These are phyloP conservation scores for Magallana gigas DNA, from an alignment of 1,140 invertebrate species.

Conservation along the genomic window DNA sequence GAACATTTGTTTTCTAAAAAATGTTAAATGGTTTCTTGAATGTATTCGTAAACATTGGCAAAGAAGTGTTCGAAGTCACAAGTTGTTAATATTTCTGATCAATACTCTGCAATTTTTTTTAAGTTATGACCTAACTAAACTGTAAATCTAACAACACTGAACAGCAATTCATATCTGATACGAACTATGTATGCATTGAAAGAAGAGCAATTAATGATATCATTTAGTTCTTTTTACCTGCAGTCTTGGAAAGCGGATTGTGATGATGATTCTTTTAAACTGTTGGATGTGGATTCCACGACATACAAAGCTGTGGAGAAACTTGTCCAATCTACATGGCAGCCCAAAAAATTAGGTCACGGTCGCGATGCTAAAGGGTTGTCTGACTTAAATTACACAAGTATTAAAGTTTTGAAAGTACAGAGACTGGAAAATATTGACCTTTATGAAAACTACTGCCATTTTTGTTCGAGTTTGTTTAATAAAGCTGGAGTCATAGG, in stretches of 20 bases:
- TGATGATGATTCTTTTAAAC: slow-evolving; percentile 21
- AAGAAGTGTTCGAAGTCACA: too few species aligned
- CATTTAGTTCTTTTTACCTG: too few species aligned
- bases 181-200: too few species aligned
- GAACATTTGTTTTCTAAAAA: too few species aligned
- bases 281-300: slow-evolving; percentile 44
- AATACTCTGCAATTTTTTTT: too few species aligned
- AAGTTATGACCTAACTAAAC: too few species aligned
- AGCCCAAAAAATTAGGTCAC: slow-evolving; percentile 52
- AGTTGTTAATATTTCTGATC: too few species aligned
- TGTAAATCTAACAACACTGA: too few species aligned
- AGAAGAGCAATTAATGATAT: too few species aligned
- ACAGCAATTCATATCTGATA: too few species aligned
- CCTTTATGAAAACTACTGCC: slow-evolving; percentile 55
- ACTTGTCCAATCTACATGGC: slow-evolving; percentile 55
- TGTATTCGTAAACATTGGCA: neutral
- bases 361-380: slow-evolving; percentile 61
- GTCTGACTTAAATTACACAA: slow-evolving; percentile 26
- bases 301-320: slow-evolving; percentile 43
- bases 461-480: slow-evolving; percentile 50
- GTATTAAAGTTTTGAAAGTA: slow-evolving; percentile 57
- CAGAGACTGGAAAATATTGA: slow-evolving; percentile 45
- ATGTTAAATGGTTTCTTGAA: too few species aligned
- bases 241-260: neutral
- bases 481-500: slow-evolving; percentile 52